A percentile compares a stretch with the other conserved stretches of the same genome.
phyloP scores from a whole-genome alignment of 2,797 vertebrate species.

The Lutjanus campechanus region DNA sequence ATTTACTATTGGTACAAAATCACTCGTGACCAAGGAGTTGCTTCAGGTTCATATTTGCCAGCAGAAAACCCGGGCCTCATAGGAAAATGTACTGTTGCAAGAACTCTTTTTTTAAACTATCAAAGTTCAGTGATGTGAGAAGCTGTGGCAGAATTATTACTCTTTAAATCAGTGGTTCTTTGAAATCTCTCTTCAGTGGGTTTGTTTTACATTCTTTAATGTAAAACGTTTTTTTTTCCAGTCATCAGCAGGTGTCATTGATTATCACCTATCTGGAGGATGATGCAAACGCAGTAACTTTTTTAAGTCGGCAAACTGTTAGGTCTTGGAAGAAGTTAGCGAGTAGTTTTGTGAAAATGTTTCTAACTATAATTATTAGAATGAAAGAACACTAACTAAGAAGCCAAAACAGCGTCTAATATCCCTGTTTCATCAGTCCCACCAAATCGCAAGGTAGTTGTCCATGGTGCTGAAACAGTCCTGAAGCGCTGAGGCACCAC shows the following conservation, averaged over 20 bases:
- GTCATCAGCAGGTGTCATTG: neutral
- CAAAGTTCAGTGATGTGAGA: too few relatives aligned
- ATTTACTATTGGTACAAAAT: neutral
- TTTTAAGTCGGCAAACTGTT: neutral
- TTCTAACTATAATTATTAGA: too few relatives aligned
- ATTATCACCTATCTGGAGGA: too few relatives aligned
- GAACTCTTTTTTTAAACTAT: too few relatives aligned
- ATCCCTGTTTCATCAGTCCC: neutral
- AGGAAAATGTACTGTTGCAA: too few relatives aligned
- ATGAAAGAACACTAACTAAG: neutral
- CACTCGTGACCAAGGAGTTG: neutral
- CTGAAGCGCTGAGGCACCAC: neutral
- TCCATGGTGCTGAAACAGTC: conserved; percentile 18
- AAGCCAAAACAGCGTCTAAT: neutral
- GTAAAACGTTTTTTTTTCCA: neutral
- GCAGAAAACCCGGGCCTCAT: neutral
- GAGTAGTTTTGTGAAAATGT: neutral
- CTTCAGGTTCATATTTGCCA: neutral
- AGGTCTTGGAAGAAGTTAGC: rapidly evolving
- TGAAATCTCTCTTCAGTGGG: rapidly evolving
- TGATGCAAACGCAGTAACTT: conserved; percentile 11
- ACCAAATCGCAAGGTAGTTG: neutral
- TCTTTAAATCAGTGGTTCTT: neutral
- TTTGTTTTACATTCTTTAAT: neutral
- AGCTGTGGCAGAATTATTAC: neutral